Evolutionary conservation across 2,113 vertebrate genomes (phyloP), one percentile per base, ranked within the genome.

Genomic region (Thamnophis sirtalis): DNA sequence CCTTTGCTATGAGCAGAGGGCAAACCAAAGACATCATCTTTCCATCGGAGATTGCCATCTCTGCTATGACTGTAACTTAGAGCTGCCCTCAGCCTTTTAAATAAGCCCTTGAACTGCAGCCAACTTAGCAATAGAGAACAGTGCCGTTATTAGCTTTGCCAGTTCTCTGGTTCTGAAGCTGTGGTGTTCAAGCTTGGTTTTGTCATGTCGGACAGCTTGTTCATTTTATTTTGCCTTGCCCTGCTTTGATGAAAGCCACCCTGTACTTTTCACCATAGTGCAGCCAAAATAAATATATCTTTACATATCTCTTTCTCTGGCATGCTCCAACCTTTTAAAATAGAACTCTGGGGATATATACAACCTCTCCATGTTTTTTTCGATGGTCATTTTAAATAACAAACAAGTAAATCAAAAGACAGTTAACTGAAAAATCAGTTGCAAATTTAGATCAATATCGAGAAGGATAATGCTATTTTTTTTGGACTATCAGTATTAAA

Each of bases 181-280:
- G 28, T 0, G 94, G 85, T 94, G 89, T 94, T 95, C 92, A 91
- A 60, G 50, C 88, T 95, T 33, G n/a, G n/a, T 95, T 94, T 94
- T 96, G 95, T 96, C 94, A 94, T 89, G 89, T 93, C 91, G 94
- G 92, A 93, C 63, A 87, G 93, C 56, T 95, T 93, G 95, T 93
- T 96, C 94, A 92, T 96, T 96, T 95, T 92, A 91, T 50, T 95
- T 96, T 94, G 93, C 53, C 89, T 93, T 93, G 94, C 88, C 80
- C n/a, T 93, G 94, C 90, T 94, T 95, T 94, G 56, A 68, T 95
- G 88, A 68, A 91, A 93, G 43, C 90, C 86, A 86, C 26, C 13
- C 0, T 1, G 68, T 55, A 91, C 48, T 55, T 88, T 89, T 95
- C 87, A 94, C 95, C 56, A 55, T 56, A 95, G 94, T 93, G 86